Evolutionary conservation across 2,888 invertebrate species (phyloP), one percentile per base, ranked within the genome.

Genomic region (Aphodius granarius): DNA sequence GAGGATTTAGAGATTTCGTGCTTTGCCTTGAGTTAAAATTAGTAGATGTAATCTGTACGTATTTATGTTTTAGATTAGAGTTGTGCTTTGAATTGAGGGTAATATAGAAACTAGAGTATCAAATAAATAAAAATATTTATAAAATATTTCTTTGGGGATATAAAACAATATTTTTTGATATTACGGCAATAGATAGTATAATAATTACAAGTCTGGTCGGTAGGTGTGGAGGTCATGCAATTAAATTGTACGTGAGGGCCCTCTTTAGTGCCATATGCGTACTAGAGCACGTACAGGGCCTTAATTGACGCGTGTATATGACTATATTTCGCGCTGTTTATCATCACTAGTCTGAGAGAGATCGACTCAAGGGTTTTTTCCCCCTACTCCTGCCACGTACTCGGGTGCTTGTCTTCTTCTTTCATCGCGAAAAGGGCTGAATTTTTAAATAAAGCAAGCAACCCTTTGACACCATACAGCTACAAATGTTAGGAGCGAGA

Each of bases 281-380:
- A 82, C 84, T 84, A 81, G 82, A 82, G 84, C 84, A 84, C 83
- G 84, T 84, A 80, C 79, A 75, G 78, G 72, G 78, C 78, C 78
- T 81, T 83, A 84, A 84, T 84, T 83, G 83, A 83, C 83, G 78
- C 77, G 80, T 76, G 78, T 75, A 71, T 76, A 73, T 72, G 77
- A 75, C 74, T 68, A 21, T 20, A 68, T 68, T 68, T 68, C 68
- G 68, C 68, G 20, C 22, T 68, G 66, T 18, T 18, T 66, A 22
- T 19, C 20, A 22, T 2, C 68, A 16, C 20, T 5, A 68, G 20
- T 68, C 22, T 21, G 68, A 68, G 68, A 68, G 68, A 16, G 43
- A 43, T 43, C 43, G 9, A 13, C 43, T 43, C 3, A 13, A 43
- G 43, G 43, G 43, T 43, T 43, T 43, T 43, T 43, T 43, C 43